Percentiles rank a stretch among this genome's conserved stretches.
Conservation (phyloP, 1,140 invertebrate genomes). For the Glossosoma conforme region DNA sequence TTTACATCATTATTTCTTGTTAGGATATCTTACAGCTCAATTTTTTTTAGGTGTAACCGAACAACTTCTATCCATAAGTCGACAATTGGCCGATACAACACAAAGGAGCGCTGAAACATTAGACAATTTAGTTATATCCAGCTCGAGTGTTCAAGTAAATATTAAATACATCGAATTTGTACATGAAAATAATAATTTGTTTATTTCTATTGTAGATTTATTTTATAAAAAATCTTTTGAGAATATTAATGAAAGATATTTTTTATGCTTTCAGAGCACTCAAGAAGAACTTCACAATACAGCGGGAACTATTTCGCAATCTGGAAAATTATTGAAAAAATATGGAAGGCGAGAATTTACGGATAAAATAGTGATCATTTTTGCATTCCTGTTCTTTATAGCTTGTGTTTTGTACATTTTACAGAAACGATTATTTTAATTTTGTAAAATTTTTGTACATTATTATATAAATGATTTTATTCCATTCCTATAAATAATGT, state of each 20-base stretch:
- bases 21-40: neutral
- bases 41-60: conserved; percentile 64
- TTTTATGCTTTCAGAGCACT: conserved; percentile 56
- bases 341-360: conserved; percentile 91
- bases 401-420: conserved; percentile 88
- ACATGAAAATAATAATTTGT: too few relatives aligned
- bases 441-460: conserved; percentile 2
- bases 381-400: conserved; percentile 90
- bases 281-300: conserved; percentile 82
- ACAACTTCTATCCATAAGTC: conserved; percentile 75
- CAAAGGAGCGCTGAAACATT: conserved; percentile 80
- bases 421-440: conserved; percentile 79
- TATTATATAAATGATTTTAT: too few relatives aligned
- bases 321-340: conserved; percentile 86
- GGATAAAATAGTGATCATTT: conserved; percentile 85
- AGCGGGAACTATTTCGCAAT: conserved; percentile 79
- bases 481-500: too few relatives aligned
- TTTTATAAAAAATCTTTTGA: conserved; percentile 2
- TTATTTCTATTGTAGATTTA: too few relatives aligned
- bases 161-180: too few relatives aligned
- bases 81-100: conserved; percentile 79
- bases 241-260: conserved; percentile 11
- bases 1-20: neutral
- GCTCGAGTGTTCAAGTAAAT: conserved; percentile 48
- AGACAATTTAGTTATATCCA: conserved; percentile 70